Conservation (phyloP, 2,797 vertebrate species). For the Oreonectes daqikongensis region DNA sequence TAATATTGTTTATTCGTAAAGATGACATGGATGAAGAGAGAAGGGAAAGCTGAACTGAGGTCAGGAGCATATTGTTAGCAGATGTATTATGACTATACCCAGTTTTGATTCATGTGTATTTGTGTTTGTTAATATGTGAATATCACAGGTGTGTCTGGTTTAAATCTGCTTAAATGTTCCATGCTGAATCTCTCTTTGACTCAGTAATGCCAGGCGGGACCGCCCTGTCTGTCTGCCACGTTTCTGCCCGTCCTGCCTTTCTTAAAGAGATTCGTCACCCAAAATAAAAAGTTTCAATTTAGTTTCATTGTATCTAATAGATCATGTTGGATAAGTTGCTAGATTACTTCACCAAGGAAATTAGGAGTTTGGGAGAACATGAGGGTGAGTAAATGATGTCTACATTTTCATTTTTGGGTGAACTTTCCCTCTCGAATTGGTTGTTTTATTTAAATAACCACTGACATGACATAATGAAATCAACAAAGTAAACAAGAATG, state of each 20-base stretch:
- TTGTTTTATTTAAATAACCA: too few species aligned
- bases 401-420: neutral
- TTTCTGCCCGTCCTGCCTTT: conserved; percentile 3
- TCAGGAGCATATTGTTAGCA: conserved; percentile 24
- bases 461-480: neutral
- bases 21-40: neutral
- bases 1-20: neutral
- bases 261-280: neutral
- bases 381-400: neutral
- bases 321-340: neutral
- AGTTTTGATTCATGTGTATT: conserved; percentile 3
- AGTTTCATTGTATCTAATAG: neutral
- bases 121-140: conserved; percentile 17
- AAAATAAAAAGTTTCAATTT: neutral
- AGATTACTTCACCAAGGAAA: neutral
- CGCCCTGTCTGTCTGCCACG: conserved; percentile 4
- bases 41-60: neutral
- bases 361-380: neutral
- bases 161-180: conserved; percentile 12
- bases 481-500: neutral
- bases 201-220: conserved; percentile 22
- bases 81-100: neutral
- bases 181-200: conserved; percentile 25
- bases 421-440: neutral
- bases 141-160: conserved; percentile 30